Evolutionary conservation across 1,140 invertebrate species (phyloP).

Genomic region (Calycopis cecrops): DNA sequence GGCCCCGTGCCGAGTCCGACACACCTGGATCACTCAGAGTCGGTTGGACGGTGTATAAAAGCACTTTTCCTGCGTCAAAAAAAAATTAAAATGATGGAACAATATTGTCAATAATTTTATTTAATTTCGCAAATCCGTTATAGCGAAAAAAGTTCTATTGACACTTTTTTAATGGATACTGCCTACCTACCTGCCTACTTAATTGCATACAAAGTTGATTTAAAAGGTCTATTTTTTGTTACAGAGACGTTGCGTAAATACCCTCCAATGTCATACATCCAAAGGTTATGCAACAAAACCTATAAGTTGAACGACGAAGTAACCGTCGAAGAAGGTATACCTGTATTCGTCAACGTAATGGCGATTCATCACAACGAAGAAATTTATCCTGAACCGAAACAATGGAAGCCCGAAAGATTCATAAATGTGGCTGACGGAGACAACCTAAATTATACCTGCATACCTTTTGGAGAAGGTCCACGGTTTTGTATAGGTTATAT

Average conservation of each 20-base stretch:
- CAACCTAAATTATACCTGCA: slow-evolving; percentile 74
- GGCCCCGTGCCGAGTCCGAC: no score
- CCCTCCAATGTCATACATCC: slow-evolving; percentile 74
- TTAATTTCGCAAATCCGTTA: no score
- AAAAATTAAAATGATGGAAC: no score
- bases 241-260: slow-evolving; percentile 77
- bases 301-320: slow-evolving; percentile 74
- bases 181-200: no score
- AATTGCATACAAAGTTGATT: no score
- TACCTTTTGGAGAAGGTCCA: slow-evolving; percentile 87
- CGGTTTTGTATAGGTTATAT: slow-evolving; percentile 84
- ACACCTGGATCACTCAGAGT: no score
- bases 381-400: slow-evolving; percentile 80
- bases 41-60: no score
- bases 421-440: slow-evolving; percentile 63
- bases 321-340: slow-evolving; percentile 38
- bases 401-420: slow-evolving; percentile 81
- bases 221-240: slow-evolving; percentile 52
- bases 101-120: no score
- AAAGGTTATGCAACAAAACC: slow-evolving; percentile 64
- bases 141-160: no score
- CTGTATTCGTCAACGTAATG: slow-evolving; percentile 46
- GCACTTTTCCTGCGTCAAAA: no score
- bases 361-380: slow-evolving; percentile 73
- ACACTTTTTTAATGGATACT: no score